Evolutionary conservation across 2,113 vertebrate species (phyloP).

Genomic region (Eretmodus cyanostictus): DNA sequence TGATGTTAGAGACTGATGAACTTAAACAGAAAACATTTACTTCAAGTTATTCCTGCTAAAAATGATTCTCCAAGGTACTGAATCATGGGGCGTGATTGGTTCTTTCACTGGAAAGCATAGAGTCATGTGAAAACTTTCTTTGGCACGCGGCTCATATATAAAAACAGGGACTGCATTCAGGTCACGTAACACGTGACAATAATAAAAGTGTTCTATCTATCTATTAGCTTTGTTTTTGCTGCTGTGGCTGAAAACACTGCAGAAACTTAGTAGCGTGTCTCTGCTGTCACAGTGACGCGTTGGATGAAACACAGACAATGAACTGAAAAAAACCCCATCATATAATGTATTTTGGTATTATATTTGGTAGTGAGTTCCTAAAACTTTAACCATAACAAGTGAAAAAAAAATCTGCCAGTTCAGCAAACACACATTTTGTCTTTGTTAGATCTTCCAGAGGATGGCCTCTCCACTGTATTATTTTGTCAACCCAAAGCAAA

Average conservation of each 20-base stretch:
- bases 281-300: not conserved
- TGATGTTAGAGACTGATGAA: not conserved
- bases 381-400: not conserved
- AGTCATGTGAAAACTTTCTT: not conserved
- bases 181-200: not conserved
- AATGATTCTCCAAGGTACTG: not conserved
- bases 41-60: not conserved
- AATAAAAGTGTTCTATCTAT: not conserved
- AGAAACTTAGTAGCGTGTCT: not conserved
- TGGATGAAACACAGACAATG: not conserved
- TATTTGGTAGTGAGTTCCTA: not conserved
- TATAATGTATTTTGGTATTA: not conserved
- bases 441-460: not conserved
- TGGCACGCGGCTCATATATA: not conserved
- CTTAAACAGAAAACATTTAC: not conserved
- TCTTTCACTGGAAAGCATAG: not conserved
- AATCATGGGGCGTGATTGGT: not conserved
- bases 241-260: not conserved
- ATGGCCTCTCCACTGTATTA: not conserved
- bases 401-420: not conserved
- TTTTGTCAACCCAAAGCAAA: not conserved
- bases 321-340: not conserved
- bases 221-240: not conserved
- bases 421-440: not conserved
- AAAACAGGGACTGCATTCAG: not conserved